Evolutionary conservation across 2,888 invertebrate species (phyloP).

Genomic region (Diarsia brunnea): DNA sequence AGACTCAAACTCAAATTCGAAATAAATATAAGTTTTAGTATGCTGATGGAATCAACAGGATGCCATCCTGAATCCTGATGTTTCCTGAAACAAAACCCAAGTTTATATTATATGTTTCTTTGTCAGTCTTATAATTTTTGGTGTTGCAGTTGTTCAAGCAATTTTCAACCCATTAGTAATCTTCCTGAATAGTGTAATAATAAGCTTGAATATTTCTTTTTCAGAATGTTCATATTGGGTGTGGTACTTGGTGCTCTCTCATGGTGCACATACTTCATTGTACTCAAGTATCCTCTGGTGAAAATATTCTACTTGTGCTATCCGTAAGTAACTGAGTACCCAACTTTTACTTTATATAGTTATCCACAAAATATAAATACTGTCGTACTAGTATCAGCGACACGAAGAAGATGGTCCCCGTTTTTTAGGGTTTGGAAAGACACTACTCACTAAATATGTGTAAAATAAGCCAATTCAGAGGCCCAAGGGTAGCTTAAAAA

Average conservation of each 20-base stretch:
- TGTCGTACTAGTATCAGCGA: neutral
- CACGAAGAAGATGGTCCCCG: neutral
- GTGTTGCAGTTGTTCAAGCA: neutral
- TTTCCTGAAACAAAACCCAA: neutral
- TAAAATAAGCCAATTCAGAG: too few relatives aligned
- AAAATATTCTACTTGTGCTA: conserved; percentile 96
- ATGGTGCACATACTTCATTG: conserved; percentile 93
- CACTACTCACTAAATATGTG: neutral
- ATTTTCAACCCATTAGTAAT: neutral
- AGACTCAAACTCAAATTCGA: neutral
- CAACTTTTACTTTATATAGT: neutral
- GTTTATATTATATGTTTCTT: neutral
- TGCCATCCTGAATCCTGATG: too few relatives aligned
- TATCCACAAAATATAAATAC: neutral
- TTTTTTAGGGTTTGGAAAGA: neutral
- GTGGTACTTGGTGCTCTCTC: conserved; percentile 91
- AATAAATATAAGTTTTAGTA: neutral
- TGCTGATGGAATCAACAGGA: neutral
- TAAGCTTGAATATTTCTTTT: conserved; percentile 71
- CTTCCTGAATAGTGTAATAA: neutral
- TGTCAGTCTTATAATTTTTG: neutral
- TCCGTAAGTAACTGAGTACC: conserved; percentile 96
- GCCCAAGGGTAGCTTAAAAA: too few relatives aligned
- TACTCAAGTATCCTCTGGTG: conserved; percentile 94
- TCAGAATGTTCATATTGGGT: conserved; percentile 92